Conservation (phyloP, 1,140 invertebrate species). For the Panagrolaimus sp. region DNA sequence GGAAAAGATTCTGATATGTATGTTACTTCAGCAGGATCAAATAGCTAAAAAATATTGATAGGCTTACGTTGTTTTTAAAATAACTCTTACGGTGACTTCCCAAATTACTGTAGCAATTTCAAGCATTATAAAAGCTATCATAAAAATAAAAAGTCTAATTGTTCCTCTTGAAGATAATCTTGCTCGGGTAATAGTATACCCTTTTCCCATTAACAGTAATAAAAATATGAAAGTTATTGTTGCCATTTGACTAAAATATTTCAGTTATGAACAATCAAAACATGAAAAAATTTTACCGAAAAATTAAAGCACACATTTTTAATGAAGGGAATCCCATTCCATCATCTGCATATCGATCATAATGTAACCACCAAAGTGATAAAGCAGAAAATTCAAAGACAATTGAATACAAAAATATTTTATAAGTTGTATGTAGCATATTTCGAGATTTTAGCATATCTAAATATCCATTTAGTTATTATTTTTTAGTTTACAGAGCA, state of each 20-base stretch:
- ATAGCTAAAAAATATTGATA: neutral
- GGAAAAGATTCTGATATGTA: constrained; percentile 6
- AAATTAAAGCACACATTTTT: constrained; percentile 3
- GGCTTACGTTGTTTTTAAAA: neutral
- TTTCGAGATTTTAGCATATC: constrained; percentile 2
- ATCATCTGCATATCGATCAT: constrained; percentile 9
- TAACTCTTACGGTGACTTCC: neutral
- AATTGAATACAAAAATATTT: constrained; percentile 9
- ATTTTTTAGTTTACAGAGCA: too few relatives aligned
- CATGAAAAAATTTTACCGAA: neutral
- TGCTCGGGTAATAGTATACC: neutral
- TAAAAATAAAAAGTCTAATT: neutral
- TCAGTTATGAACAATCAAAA: too few relatives aligned
- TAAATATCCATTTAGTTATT: too few relatives aligned
- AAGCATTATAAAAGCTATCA: constrained; percentile 8
- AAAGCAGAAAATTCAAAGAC: neutral
- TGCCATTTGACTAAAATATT: too few relatives aligned
- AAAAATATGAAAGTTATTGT: neutral
- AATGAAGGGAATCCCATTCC: neutral
- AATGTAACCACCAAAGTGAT: constrained; percentile 1
- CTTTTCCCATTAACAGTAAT: neutral
- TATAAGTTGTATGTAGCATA: constrained; percentile 7
- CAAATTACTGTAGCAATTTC: neutral
- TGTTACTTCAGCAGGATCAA: neutral
- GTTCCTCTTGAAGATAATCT: neutral